These are phyloP conservation scores for Dreissena rostriformis DNA, from an alignment of 1,140 invertebrate species.

Conservation along the genomic window DNA sequence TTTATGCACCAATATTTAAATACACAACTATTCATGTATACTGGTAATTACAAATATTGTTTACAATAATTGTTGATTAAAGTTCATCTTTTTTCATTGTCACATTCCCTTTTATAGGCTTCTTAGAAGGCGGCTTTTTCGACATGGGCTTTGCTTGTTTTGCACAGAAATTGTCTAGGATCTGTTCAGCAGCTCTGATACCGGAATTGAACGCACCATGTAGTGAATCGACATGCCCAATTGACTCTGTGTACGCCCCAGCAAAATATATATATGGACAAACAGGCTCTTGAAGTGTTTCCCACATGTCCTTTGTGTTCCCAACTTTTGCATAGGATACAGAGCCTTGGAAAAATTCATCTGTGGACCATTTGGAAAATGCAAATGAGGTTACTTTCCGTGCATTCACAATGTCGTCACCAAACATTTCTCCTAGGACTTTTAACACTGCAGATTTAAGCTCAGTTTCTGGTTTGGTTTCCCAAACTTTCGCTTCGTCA, in stretches of 20 bases:
- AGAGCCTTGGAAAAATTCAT: conserved; percentile 57
- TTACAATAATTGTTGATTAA: background rate
- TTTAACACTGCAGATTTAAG: conserved; percentile 55
- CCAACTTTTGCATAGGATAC: conserved; percentile 66
- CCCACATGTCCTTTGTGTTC: conserved; percentile 57
- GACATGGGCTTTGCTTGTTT: conserved; percentile 31
- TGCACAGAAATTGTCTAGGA: conserved; percentile 56
- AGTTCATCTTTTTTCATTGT: conserved; percentile 17
- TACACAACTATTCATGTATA: no score
- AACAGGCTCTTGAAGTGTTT: conserved; percentile 59
- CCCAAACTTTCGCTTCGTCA: conserved; percentile 52
- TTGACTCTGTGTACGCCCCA: conserved; percentile 66
- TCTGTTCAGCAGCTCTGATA: conserved; percentile 62
- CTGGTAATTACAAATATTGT: background rate
- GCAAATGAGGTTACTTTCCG: conserved; percentile 59
- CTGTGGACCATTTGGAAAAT: conserved; percentile 64
- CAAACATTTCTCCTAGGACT: conserved; percentile 64
- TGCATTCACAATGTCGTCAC: conserved; percentile 52
- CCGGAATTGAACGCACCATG: conserved; percentile 72
- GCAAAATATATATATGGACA: conserved; percentile 72
- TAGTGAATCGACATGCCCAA: conserved; percentile 59
- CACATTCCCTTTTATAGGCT: conserved; percentile 22
- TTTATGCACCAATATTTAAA: no score
- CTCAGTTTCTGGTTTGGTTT: conserved; percentile 59
- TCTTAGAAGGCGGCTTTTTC: conserved; percentile 35